phyloP scores from a whole-genome alignment of 2,113 vertebrate species.

The Ctenodactylus gundi region DNA sequence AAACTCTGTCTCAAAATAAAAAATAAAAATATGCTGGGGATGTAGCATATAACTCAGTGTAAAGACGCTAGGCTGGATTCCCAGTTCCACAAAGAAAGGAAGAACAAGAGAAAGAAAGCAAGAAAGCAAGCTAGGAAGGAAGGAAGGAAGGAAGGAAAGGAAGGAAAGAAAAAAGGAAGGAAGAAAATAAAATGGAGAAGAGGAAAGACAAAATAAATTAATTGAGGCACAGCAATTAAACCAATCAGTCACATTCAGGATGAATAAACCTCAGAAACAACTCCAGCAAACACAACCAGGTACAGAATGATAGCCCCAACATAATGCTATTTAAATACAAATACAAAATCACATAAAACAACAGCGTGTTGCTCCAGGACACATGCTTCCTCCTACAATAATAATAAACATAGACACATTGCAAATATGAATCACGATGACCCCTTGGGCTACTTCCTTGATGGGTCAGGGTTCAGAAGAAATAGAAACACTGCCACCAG shows the following conservation, averaged over 20 bases:
- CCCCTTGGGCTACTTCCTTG: neutral
- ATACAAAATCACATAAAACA: neutral
- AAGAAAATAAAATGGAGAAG: neutral
- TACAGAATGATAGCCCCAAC: neutral
- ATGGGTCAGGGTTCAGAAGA: neutral
- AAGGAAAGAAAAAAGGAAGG: too few relatives aligned
- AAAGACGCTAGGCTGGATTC: too few relatives aligned
- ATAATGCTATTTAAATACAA: neutral
- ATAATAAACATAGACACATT: neutral
- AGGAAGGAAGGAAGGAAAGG: too few relatives aligned
- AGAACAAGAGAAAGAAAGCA: too few relatives aligned
- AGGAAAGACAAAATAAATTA: neutral
- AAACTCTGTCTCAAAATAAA: too few relatives aligned
- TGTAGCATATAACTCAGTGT: too few relatives aligned
- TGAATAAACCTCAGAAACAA: slow-evolving; percentile 4
- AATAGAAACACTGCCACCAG: neutral
- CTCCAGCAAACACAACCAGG: neutral
- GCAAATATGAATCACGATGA: neutral
- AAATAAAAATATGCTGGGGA: too few relatives aligned
- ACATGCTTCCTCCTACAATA: neutral
- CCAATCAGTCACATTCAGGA: neutral
- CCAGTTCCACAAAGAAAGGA: too few relatives aligned
- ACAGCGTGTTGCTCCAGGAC: neutral
- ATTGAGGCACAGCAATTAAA: neutral
- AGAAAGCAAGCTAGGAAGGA: too few relatives aligned